These are phyloP conservation scores for Crocodylus rhombifer DNA, from an alignment of 2,797 vertebrate genomes.

Conservation along the genomic window DNA sequence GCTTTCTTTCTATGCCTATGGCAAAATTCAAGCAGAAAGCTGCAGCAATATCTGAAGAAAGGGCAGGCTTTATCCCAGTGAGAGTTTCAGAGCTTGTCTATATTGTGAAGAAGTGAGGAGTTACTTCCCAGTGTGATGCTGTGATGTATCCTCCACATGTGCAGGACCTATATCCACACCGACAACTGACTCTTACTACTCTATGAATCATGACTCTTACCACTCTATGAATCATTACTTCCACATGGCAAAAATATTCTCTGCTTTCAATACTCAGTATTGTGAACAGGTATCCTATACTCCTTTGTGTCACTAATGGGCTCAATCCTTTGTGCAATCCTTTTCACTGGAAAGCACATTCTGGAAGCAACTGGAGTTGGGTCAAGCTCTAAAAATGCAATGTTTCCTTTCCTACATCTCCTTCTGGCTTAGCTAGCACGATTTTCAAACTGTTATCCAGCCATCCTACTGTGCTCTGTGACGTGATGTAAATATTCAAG, in stretches of 20 bases:
- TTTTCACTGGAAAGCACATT: not conserved
- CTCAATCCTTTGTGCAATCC: too few species aligned
- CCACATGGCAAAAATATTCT: not conserved
- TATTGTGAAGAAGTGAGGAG: not conserved
- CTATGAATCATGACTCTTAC: conserved; percentile 7
- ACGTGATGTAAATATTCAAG: not conserved
- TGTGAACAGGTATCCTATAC: not conserved
- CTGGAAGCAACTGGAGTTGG: not conserved
- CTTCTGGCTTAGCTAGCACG: not conserved
- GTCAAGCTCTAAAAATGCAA: not conserved
- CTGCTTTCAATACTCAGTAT: not conserved
- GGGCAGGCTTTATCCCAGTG: conserved; percentile 33
- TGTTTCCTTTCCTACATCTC: not conserved
- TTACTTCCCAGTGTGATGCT: not conserved
- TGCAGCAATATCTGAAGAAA: conserved; percentile 15
- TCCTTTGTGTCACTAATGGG: not conserved
- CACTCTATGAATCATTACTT: conserved; percentile 13
- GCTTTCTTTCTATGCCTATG: conserved; percentile 28
- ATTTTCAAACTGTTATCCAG: conserved; percentile 1
- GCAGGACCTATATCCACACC: conserved; percentile 23
- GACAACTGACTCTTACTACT: conserved; percentile 31
- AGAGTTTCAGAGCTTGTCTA: conserved; percentile 18
- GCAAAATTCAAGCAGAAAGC: conserved; percentile 21
- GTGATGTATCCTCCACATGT: not conserved
- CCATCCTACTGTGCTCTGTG: not conserved